Evolutionary conservation across 1,140 invertebrate species (phyloP).

Genomic region (Lasioglossum albipes): DNA sequence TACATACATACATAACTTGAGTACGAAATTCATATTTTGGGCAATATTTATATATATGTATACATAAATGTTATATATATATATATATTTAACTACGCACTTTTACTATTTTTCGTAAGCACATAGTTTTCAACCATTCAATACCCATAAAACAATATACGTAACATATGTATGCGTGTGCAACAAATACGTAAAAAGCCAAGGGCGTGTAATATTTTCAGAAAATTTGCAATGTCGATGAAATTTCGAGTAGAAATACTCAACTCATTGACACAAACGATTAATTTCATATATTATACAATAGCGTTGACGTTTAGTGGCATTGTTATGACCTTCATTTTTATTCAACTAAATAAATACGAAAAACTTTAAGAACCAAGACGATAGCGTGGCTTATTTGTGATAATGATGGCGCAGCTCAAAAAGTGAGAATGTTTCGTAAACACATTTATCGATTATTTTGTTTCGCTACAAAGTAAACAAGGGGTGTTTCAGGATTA

Average conservation of each 20-base stretch:
- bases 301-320: no score
- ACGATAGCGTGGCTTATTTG: no score
- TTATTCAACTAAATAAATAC: no score
- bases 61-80: slow-evolving; percentile 52
- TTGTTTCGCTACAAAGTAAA: no score
- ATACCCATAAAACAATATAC: slow-evolving; percentile 5
- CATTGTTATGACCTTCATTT: no score
- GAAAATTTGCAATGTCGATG: neutral
- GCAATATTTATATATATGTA: slow-evolving; percentile 64
- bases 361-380: no score
- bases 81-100: slow-evolving; percentile 63
- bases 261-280: no score
- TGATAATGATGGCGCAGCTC: no score
- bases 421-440: no score
- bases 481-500: no score
- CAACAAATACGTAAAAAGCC: neutral
- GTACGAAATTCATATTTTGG: slow-evolving; percentile 63
- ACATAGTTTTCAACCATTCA: slow-evolving; percentile 43
- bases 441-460: no score
- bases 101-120: slow-evolving; percentile 67
- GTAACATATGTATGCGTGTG: neutral
- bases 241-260: neutral
- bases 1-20: slow-evolving; percentile 11
- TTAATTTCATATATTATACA: no score
- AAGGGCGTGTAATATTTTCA: neutral